Conservation (phyloP, 2,797 vertebrate genomes). For the Hirundo rustica region DNA sequence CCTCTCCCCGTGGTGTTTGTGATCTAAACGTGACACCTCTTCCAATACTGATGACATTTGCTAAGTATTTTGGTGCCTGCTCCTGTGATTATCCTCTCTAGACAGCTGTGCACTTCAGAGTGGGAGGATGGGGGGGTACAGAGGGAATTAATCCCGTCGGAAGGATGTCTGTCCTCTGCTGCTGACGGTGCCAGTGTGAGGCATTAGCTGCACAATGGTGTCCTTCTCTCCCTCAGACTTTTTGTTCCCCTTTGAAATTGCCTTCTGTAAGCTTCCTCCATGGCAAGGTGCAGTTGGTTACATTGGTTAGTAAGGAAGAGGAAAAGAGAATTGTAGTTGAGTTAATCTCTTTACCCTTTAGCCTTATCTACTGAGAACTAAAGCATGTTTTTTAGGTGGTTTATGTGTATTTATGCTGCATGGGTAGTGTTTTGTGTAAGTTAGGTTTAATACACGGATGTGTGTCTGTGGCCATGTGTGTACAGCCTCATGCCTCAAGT, state of each 20-base stretch:
- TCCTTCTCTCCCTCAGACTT: background rate
- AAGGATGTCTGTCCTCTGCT: background rate
- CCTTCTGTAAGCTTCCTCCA: background rate
- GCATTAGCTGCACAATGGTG: background rate
- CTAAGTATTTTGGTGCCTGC: background rate
- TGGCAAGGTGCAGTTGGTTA: background rate
- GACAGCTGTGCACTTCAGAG: background rate
- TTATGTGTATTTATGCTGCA: background rate
- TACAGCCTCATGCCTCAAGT: background rate
- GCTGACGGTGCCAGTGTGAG: background rate
- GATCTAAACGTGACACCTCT: background rate
- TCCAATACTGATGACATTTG: background rate
- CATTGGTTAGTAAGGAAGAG: background rate
- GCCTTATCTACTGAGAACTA: background rate
- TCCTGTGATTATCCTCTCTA: background rate
- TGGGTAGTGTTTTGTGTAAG: background rate
- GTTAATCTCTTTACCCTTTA: background rate
- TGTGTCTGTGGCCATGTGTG: fast-evolving
- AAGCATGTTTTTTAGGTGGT: background rate
- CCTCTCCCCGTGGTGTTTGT: background rate
- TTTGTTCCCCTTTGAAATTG: background rate
- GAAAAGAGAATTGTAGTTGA: background rate
- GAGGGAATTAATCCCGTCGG: background rate
- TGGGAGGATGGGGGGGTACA: background rate
- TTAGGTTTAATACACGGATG: background rate